phyloP scores from a whole-genome alignment of 1,140 invertebrate genomes.

The Aphelenchoides besseyi region DNA sequence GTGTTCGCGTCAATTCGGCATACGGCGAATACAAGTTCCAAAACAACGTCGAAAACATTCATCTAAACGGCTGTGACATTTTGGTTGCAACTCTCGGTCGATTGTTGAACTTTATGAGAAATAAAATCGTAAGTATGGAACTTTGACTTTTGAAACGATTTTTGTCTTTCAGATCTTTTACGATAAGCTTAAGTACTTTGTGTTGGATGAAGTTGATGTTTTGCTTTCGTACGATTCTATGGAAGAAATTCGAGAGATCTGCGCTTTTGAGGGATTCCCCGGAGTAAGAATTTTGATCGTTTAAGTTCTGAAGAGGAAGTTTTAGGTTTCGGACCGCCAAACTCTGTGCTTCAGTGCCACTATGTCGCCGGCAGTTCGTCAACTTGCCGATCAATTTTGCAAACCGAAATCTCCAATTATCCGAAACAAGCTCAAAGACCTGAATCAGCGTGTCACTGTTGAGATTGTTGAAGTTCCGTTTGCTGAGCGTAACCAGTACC shows the following conservation, averaged over 20 bases:
- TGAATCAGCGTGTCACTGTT: constrained; percentile 3
- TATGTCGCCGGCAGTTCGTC: constrained; percentile 65
- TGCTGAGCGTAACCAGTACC: background rate
- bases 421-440: constrained; percentile 68
- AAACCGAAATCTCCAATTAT: constrained; percentile 55
- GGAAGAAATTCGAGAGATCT: constrained; percentile 47
- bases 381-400: constrained; percentile 64
- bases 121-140: constrained; percentile 23
- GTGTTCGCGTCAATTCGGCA: constrained; percentile 34
- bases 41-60: constrained; percentile 29
- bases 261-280: constrained; percentile 34
- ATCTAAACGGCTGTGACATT: constrained; percentile 75
- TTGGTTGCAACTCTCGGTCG: constrained; percentile 89
- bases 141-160: background rate
- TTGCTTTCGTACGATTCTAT: constrained; percentile 76
- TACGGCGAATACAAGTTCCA: constrained; percentile 45
- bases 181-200: constrained; percentile 73
- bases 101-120: constrained; percentile 76
- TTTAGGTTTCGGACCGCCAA: constrained; percentile 64
- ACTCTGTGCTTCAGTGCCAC: constrained; percentile 69
- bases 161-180: constrained; percentile 65
- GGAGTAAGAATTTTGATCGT: constrained; percentile 27
- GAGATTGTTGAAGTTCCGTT: background rate
- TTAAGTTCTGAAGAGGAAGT: background rate
- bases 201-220: constrained; percentile 92